These are phyloP conservation scores for Pristis pectinata DNA, from an alignment of 2,797 vertebrate genomes.

Conservation along the genomic window DNA sequence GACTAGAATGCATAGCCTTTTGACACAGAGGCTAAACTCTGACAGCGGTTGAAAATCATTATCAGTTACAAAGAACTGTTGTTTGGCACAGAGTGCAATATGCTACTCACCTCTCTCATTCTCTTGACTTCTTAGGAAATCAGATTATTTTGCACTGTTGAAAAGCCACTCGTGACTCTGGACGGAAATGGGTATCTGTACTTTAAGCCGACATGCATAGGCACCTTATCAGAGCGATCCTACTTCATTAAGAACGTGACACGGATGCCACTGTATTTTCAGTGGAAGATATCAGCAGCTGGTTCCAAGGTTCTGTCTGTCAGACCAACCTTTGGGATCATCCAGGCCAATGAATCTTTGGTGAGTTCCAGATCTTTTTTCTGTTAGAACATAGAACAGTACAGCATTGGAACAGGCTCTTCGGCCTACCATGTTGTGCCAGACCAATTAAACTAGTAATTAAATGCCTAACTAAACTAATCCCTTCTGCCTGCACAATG, in stretches of 20 bases:
- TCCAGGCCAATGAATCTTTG: conserved; percentile 74
- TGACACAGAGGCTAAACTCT: too few relatives aligned
- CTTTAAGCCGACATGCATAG: conserved; percentile 74
- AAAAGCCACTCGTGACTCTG: conserved; percentile 62
- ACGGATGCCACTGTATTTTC: conserved; percentile 67
- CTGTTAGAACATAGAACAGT: too few relatives aligned
- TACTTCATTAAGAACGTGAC: conserved; percentile 72
- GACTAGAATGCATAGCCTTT: too few relatives aligned
- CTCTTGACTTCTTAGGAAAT: conserved; percentile 61
- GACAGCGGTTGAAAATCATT: too few relatives aligned
- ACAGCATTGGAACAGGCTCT: too few relatives aligned
- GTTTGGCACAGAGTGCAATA: background rate
- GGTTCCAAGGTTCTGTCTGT: conserved; percentile 64
- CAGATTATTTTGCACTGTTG: conserved; percentile 60
- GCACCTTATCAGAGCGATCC: conserved; percentile 55
- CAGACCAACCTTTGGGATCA: conserved; percentile 63
- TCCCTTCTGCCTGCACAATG: too few relatives aligned
- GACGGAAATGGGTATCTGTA: conserved; percentile 64
- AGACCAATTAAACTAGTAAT: too few relatives aligned
- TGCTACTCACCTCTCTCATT: background rate
- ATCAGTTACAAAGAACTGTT: background rate
- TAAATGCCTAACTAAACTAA: too few relatives aligned
- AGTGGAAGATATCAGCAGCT: conserved; percentile 68
- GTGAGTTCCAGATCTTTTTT: conserved; percentile 55
- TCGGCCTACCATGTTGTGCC: too few relatives aligned